Evolutionary conservation across 2,888 invertebrate species (phyloP).

Genomic region (Clistopyga incitator): DNA sequence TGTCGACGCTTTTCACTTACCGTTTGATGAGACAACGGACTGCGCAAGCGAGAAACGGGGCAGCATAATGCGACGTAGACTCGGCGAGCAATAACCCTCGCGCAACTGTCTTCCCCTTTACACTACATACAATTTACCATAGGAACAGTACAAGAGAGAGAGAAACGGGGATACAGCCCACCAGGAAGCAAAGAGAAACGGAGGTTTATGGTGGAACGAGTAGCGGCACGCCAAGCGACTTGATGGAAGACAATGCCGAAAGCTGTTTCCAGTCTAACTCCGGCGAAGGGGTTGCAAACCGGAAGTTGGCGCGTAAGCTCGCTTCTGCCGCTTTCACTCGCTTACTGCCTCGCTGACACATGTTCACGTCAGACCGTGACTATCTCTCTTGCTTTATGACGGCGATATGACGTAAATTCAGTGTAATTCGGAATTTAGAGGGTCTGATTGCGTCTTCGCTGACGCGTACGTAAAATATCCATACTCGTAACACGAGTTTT

Average conservation of each 20-base stretch:
- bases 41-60: conserved; percentile 29
- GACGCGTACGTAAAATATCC: not conserved
- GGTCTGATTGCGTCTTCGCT: conserved; percentile 2
- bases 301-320: conserved; percentile 57
- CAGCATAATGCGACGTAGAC: conserved; percentile 42
- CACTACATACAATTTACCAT: conserved; percentile 58
- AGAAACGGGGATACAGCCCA: not conserved
- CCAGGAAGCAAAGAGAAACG: conserved; percentile 21
- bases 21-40: conserved; percentile 43
- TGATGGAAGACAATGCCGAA: conserved; percentile 67
- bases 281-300: conserved; percentile 40
- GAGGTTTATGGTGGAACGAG: conserved; percentile 41
- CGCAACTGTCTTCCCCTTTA: conserved; percentile 19
- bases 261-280: conserved; percentile 58
- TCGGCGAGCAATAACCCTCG: conserved; percentile 27
- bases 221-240: conserved; percentile 56
- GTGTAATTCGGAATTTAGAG: conserved; percentile 48
- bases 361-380: conserved; percentile 57
- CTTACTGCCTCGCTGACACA: conserved; percentile 60
- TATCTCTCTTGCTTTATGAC: conserved; percentile 31
- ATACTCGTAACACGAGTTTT: not conserved
- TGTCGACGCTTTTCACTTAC: conserved; percentile 37
- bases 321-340: conserved; percentile 46
- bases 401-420: conserved; percentile 44
- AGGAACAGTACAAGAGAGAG: conserved; percentile 19